phyloP scores from a whole-genome alignment of 2,888 invertebrate genomes.

The Temnothorax rugatulus region DNA sequence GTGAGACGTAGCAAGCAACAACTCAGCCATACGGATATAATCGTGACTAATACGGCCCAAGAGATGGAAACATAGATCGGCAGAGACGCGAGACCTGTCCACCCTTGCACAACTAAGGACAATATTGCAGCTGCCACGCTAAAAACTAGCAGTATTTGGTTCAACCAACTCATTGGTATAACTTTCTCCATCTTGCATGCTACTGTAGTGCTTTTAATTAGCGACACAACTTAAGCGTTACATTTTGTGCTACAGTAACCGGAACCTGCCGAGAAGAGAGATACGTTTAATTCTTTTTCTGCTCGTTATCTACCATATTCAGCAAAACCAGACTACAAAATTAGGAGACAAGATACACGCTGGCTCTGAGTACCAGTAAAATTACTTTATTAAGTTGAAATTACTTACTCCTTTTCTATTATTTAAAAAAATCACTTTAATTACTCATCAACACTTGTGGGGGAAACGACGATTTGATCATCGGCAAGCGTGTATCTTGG shows the following conservation, averaged over 20 bases:
- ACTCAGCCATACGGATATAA: constrained; percentile 81
- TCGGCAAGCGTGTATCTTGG: not conserved
- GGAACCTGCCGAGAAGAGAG: constrained; percentile 55
- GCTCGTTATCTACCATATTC: not conserved
- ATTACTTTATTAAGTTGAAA: not conserved
- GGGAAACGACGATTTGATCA: too few species aligned
- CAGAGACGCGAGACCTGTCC: constrained; percentile 75
- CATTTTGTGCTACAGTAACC: constrained; percentile 60
- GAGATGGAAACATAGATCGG: constrained; percentile 80
- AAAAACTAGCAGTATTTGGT: constrained; percentile 77
- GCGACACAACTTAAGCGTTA: constrained; percentile 22
- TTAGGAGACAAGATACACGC: not conserved
- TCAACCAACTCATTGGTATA: constrained; percentile 81
- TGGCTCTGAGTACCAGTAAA: not conserved
- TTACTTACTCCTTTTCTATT: not conserved
- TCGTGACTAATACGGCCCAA: constrained; percentile 80
- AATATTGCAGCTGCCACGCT: constrained; percentile 75
- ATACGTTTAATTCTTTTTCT: not conserved
- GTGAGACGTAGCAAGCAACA: constrained; percentile 78
- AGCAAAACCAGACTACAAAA: not conserved
- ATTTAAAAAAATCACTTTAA: too few species aligned
- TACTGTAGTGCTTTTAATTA: not conserved
- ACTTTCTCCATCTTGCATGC: constrained; percentile 64
- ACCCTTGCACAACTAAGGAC: constrained; percentile 78
- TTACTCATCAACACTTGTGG: not conserved